Evolutionary conservation across 2,888 invertebrate species (phyloP), one percentile per base, ranked within the genome.

Genomic region (Hemistola chrysoprasaria): DNA sequence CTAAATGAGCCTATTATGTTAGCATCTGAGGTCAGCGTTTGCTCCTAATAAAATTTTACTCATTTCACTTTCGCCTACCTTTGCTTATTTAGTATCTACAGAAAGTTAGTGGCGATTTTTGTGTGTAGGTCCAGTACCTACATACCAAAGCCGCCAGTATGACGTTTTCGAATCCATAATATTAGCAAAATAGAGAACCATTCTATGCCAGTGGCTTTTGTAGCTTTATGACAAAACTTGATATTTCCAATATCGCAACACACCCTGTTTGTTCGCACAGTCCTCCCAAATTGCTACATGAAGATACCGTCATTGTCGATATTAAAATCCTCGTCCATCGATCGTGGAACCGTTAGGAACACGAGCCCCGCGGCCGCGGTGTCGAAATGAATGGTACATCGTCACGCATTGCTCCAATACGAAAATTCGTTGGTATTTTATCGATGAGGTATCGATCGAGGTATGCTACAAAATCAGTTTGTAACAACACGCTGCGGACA

Each of bases 331-430:
- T 10, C 11, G 11, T 20, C 24, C 45, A 54, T 54, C 49, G 54
- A 51, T 50, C 50, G 40, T 20, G 10, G 32, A 30, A 28, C 25
- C 48, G 22, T 35, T 35, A 6, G 22, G 43, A 43, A 39, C 47
- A 41, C 44, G 47, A 31, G 22, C 46, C 36, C 42, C 36, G 40
- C 40, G 44, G 44, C 50, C 47, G 30, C 46, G 37, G 39, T 47
- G 36, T 38, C 40, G 23, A 22, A 44, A 50, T 40, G 52, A 52
- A 52, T 44, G 44, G 54, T 43, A 34, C 34, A 46, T 37, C 45
- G 50, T 46, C 54, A 55, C 54, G 54, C 51, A 46, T 46, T 48
- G 46, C 47, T 47, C 49, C 32, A 32, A 35, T 31, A 36, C 28
- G 33, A 25, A 32, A 24, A 24, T 39, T 35, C 31, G 35, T 40